Conservation (phyloP, 2,888 invertebrate species). For the Masnerella sp. region DNA sequence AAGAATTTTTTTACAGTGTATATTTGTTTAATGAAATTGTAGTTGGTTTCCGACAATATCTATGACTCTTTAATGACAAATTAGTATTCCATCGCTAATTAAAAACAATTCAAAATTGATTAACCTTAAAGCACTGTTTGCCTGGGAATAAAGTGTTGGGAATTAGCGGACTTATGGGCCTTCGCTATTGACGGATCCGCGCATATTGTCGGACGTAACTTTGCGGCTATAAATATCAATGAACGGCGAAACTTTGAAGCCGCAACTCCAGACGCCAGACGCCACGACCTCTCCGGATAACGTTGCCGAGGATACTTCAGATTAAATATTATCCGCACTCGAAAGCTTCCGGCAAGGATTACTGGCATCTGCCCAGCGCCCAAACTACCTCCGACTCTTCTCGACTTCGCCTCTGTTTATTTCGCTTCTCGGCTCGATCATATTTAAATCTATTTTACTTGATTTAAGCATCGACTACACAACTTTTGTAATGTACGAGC, state of each 20-base stretch:
- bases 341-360: conserved; percentile 55
- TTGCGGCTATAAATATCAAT: conserved; percentile 57
- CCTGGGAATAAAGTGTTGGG: too few species aligned
- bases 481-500: not conserved
- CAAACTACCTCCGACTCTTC: conserved; percentile 12
- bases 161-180: too few species aligned
- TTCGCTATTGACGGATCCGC: conserved; percentile 25
- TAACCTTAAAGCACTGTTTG: too few species aligned
- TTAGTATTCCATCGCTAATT: too few species aligned
- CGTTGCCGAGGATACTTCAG: conserved; percentile 54
- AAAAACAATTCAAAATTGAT: too few species aligned
- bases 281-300: conserved; percentile 48
- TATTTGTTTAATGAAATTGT: conserved; percentile 38
- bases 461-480: conserved; percentile 14
- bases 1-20: too few species aligned
- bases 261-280: conserved; percentile 55
- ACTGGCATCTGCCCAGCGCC: conserved; percentile 57
- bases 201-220: conserved; percentile 24
- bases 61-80: too few species aligned
- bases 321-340: conserved; percentile 59
- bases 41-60: not conserved
- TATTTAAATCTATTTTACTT: conserved; percentile 25
- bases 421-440: conserved; percentile 24
- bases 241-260: conserved; percentile 58
- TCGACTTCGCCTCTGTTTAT: conserved; percentile 37